Conservation (phyloP, 1,140 invertebrate genomes). For the Trichonephila clavipes region DNA sequence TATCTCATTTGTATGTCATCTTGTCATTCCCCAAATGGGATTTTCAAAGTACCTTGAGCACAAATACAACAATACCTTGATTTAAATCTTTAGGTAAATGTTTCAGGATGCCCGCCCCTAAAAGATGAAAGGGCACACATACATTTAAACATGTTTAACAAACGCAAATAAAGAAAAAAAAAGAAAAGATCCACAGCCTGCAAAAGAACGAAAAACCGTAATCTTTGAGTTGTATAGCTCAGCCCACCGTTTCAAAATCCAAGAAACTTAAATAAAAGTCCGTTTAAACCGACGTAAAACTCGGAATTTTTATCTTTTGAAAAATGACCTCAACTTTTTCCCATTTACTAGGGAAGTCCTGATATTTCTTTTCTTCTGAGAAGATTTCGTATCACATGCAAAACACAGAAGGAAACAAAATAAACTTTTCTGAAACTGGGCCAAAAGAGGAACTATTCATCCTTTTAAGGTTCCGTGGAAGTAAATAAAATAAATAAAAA, state of each 20-base stretch:
- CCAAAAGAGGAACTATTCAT: constrained; percentile 20
- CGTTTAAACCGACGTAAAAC: constrained; percentile 11
- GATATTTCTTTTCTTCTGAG: constrained; percentile 3
- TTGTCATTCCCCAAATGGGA: too few species aligned
- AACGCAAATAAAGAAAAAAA: not conserved
- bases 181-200: not conserved
- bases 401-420: constrained; percentile 43
- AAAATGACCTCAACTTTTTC: constrained; percentile 58
- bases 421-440: constrained; percentile 36
- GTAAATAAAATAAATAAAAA: not conserved
- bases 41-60: too few species aligned
- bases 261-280: constrained; percentile 48
- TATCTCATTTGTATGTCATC: too few species aligned
- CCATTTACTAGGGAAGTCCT: constrained; percentile 22
- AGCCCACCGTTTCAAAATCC: constrained; percentile 8
- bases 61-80: too few species aligned
- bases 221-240: constrained; percentile 4
- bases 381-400: constrained; percentile 39
- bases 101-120: not conserved
- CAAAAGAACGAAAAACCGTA: not conserved
- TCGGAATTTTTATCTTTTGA: constrained; percentile 58
- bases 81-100: not conserved
- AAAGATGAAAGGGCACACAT: not conserved
- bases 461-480: not conserved
- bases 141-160: not conserved